phyloP scores from a whole-genome alignment of 2,888 invertebrate species.

The Andrena bucephala region DNA sequence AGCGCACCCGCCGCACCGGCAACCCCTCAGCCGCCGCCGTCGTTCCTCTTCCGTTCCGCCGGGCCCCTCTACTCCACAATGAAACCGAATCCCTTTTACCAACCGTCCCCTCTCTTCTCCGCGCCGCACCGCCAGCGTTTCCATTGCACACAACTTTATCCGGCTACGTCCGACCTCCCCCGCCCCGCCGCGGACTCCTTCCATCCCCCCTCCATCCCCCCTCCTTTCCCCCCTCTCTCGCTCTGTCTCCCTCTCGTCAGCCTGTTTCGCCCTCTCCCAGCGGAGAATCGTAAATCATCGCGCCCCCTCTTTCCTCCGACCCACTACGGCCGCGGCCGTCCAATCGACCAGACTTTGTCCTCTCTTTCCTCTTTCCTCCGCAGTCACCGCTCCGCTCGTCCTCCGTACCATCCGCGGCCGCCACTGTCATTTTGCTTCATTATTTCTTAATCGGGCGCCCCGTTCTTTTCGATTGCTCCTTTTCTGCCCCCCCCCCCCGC shows the following conservation, averaged over 20 bases:
- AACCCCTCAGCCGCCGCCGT: neutral
- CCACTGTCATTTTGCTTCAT: slow-evolving; percentile 59
- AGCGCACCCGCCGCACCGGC: neutral
- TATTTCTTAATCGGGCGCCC: slow-evolving; percentile 60
- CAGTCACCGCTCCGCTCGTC: neutral
- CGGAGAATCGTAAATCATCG: slow-evolving; percentile 66
- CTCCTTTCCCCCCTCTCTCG: neutral
- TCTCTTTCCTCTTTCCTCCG: slow-evolving; percentile 26
- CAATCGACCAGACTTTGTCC: slow-evolving; percentile 55
- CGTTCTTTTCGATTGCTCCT: slow-evolving; percentile 49
- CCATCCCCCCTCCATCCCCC: neutral
- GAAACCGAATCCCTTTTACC: slow-evolving; percentile 62
- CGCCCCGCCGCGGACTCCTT: neutral
- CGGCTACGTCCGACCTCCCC: slow-evolving; percentile 1
- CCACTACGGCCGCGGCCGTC: slow-evolving; percentile 8
- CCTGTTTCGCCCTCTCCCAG: slow-evolving; percentile 22
- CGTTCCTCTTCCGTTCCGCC: slow-evolving; percentile 8
- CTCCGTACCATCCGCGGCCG: neutral
- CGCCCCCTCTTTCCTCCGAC: slow-evolving; percentile 35
- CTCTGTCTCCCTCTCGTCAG: neutral
- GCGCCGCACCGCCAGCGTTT: slow-evolving; percentile 15
- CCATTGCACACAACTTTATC: slow-evolving; percentile 30
- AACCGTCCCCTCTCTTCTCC: neutral
- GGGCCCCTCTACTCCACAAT: slow-evolving; percentile 3
- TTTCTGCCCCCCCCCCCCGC: neutral